Evolutionary conservation across 1,140 invertebrate genomes (phyloP).

Genomic region (Drosophila lini): DNA sequence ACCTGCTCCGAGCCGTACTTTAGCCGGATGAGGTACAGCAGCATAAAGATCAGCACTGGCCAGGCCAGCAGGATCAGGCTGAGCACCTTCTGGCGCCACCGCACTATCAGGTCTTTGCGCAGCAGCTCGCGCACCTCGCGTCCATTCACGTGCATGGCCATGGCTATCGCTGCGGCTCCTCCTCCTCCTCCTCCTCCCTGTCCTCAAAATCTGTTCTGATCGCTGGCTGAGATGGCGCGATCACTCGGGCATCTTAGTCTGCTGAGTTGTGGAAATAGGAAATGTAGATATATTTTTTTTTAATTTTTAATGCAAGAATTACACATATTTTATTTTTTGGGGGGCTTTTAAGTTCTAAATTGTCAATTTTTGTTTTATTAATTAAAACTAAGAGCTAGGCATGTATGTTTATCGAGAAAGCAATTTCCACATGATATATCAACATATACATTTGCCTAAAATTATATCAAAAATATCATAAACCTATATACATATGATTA

Average conservation of each 20-base stretch:
- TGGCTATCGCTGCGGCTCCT: neutral
- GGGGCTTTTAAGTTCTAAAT: neutral
- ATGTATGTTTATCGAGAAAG: neutral
- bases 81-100: slow-evolving; percentile 77
- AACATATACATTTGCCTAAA: neutral
- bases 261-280: neutral
- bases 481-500: too few species aligned
- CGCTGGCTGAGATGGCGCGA: slow-evolving; percentile 1
- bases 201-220: slow-evolving; percentile 5
- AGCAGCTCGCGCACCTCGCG: slow-evolving; percentile 77
- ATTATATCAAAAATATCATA: too few species aligned
- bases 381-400: neutral
- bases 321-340: neutral
- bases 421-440: neutral
- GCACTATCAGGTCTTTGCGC: slow-evolving; percentile 78
- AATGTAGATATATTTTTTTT: neutral
- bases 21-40: slow-evolving; percentile 78
- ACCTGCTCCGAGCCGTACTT: slow-evolving; percentile 69
- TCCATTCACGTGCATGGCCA: slow-evolving; percentile 56
- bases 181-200: neutral
- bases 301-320: neutral
- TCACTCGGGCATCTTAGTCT: slow-evolving; percentile 28
- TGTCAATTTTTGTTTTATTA: neutral
- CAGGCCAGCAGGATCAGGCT: slow-evolving; percentile 66
- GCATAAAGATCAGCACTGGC: slow-evolving; percentile 73